Percentiles rank a stretch among this genome's conserved stretches.
These are phyloP conservation scores for Martes martes DNA, from an alignment of 2,113 vertebrate genomes.

Conservation along the genomic window DNA sequence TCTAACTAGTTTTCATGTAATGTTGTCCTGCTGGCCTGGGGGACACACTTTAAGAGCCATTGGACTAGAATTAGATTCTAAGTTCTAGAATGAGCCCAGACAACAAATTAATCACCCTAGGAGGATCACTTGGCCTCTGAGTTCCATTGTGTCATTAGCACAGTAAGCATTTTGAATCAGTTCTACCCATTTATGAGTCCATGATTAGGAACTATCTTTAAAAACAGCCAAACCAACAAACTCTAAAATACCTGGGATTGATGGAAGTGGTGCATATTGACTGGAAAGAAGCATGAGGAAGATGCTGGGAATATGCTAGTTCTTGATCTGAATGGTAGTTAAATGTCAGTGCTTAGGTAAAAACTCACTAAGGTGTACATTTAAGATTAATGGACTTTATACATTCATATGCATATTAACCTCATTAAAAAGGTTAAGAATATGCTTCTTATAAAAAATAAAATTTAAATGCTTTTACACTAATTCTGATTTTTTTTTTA, in stretches of 20 bases:
- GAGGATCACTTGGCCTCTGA: background rate
- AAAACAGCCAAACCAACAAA: background rate
- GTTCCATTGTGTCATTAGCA: background rate
- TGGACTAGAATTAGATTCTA: background rate
- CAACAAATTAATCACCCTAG: background rate
- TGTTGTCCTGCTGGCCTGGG: background rate
- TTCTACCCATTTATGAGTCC: background rate
- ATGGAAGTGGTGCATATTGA: background rate
- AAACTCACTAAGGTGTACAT: background rate
- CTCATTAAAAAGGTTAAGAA: background rate
- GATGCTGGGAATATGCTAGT: background rate
- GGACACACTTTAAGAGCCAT: background rate
- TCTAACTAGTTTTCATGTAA: background rate
- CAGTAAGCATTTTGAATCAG: background rate
- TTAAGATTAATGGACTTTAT: background rate
- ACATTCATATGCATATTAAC: background rate
- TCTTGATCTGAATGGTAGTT: background rate
- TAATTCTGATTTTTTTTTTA: background rate
- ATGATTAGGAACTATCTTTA: background rate
- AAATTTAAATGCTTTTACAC: background rate
- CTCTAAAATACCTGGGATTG: background rate
- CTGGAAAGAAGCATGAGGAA: background rate
- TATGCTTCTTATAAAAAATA: background rate
- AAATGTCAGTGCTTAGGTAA: background rate
- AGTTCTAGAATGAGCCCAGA: background rate